A percentile compares a stretch with the other conserved stretches of the same genome.
These are phyloP conservation scores for Salarias fasciatus DNA, from an alignment of 2,797 vertebrate species.

Conservation along the genomic window DNA sequence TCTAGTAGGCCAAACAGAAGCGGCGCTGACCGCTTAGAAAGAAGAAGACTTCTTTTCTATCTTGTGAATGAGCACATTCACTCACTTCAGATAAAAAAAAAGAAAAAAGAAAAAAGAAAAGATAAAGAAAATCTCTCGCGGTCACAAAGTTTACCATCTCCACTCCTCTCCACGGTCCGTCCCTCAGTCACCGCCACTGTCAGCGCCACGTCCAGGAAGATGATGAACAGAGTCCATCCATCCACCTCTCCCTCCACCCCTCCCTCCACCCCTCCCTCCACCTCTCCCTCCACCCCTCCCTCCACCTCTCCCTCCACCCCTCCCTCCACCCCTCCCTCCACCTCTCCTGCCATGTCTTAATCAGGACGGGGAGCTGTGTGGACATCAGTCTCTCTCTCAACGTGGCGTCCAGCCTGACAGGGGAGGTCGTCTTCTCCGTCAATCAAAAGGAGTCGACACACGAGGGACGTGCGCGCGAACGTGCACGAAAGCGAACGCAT, in stretches of 20 bases:
- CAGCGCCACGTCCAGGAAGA: slow-evolving; percentile 37
- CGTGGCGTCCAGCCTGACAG: slow-evolving; percentile 44
- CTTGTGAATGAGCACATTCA: slow-evolving; percentile 32
- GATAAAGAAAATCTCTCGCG: neutral
- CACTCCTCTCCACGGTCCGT: slow-evolving; percentile 16
- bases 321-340: neutral
- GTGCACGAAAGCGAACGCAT: neutral
- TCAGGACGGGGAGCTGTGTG: slow-evolving; percentile 48
- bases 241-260: slow-evolving; percentile 31
- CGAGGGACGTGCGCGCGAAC: neutral
- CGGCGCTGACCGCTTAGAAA: slow-evolving; percentile 7
- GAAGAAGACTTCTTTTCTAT: neutral
- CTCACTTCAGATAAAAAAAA: slow-evolving; percentile 20
- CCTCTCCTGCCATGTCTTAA: slow-evolving; percentile 49
- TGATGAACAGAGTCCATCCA: slow-evolving; percentile 44
- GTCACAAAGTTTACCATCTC: slow-evolving; percentile 36
- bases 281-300: too few relatives aligned
- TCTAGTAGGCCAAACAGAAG: slow-evolving; percentile 4
- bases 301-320: slow-evolving; percentile 24
- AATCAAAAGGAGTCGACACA: slow-evolving; percentile 44
- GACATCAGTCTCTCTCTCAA: slow-evolving; percentile 67
- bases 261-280: too few relatives aligned
- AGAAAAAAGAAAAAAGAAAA: slow-evolving; percentile 1
- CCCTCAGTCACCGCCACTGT: slow-evolving; percentile 49
- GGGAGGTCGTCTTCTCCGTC: slow-evolving; percentile 54